Percentiles rank a stretch among this genome's conserved stretches.
Evolutionary conservation across 1,140 invertebrate genomes (phyloP).

Genomic region (Neodiprion virginianus): DNA sequence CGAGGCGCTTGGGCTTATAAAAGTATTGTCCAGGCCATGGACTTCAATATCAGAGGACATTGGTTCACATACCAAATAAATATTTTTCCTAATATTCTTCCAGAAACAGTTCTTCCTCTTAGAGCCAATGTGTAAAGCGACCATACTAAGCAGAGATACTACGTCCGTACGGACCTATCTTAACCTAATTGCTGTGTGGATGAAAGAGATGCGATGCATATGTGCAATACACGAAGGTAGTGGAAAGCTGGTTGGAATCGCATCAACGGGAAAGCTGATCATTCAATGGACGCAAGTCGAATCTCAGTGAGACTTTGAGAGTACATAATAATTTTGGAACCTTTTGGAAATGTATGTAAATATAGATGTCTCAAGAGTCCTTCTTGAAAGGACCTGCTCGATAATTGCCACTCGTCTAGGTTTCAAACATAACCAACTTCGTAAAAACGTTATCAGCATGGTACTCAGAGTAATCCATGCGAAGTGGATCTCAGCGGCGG

Average conservation of each 20-base stretch:
- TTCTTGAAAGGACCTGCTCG: too few species aligned
- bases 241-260: slow-evolving; percentile 28
- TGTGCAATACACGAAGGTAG: slow-evolving; percentile 34
- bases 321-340: too few species aligned
- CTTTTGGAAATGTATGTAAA: too few species aligned
- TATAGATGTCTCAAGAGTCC: too few species aligned
- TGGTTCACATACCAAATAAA: background rate
- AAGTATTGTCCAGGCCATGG: slow-evolving; percentile 25
- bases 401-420: too few species aligned
- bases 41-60: background rate
- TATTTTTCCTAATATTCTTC: background rate
- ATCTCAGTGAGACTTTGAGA: background rate
- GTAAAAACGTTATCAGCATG: too few species aligned
- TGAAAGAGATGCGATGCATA: slow-evolving; percentile 23
- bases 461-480: too few species aligned
- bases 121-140: slow-evolving; percentile 25
- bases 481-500: too few species aligned
- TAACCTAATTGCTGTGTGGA: slow-evolving; percentile 9
- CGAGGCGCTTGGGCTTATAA: slow-evolving; percentile 28
- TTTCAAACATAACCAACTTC: too few species aligned
- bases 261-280: slow-evolving; percentile 1
- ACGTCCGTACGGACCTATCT: slow-evolving; percentile 20
- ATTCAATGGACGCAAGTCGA: background rate
- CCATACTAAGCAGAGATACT: slow-evolving; percentile 23
- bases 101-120: slow-evolving; percentile 18